Evolutionary conservation across 2,888 invertebrate species (phyloP).

Genomic region (Incurvaria masculella): DNA sequence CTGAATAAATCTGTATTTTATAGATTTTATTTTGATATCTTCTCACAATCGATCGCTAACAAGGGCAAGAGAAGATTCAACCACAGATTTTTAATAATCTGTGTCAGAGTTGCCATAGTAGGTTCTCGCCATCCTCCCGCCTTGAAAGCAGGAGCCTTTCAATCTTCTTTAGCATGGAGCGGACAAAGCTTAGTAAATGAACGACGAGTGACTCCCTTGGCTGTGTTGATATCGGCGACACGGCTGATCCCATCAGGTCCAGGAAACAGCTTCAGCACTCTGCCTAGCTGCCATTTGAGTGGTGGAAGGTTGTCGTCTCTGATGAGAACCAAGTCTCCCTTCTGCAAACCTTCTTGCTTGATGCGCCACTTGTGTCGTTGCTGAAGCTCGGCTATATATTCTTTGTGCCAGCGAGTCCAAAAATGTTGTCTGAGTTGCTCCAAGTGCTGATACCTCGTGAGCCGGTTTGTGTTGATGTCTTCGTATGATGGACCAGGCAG

Average conservation of each 20-base stretch:
- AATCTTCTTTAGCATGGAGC: background rate
- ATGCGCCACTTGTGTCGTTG: constrained; percentile 4
- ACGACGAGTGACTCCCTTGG: constrained; percentile 7
- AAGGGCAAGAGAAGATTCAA: too few relatives aligned
- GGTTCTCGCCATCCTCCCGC: too few relatives aligned
- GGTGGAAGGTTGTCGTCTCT: constrained; percentile 16
- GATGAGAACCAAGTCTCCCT: constrained; percentile 12
- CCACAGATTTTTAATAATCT: too few relatives aligned
- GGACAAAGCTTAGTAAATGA: constrained; percentile 9
- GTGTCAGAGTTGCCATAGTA: too few relatives aligned
- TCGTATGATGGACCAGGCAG: background rate
- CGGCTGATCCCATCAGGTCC: constrained; percentile 16
- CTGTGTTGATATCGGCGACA: constrained; percentile 16
- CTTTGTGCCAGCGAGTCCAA: constrained; percentile 5
- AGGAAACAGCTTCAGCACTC: constrained; percentile 10
- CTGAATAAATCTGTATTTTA: too few relatives aligned
- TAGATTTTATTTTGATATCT: too few relatives aligned
- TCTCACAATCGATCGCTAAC: too few relatives aligned
- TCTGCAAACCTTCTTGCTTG: constrained; percentile 1
- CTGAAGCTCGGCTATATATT: constrained; percentile 7
- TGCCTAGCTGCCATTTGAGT: constrained; percentile 15
- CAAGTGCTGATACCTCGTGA: constrained; percentile 1
- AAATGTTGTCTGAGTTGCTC: constrained; percentile 9
- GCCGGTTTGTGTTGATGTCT: background rate
- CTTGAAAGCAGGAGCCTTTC: too few relatives aligned